Evolutionary conservation across 2,113 vertebrate genomes (phyloP).

Genomic region (Erpornis zantholeuca): DNA sequence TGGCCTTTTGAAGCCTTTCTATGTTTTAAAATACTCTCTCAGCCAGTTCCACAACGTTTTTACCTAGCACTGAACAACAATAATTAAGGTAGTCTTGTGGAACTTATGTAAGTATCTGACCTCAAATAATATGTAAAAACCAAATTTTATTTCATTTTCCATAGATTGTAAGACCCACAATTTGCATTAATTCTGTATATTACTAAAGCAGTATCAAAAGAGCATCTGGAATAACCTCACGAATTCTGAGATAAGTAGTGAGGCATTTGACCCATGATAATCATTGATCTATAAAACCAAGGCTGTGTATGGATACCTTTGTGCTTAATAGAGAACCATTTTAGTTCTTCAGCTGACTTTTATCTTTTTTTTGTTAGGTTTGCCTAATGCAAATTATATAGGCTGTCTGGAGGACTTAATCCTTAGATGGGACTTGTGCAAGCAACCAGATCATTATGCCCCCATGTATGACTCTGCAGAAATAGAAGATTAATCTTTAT

Average conservation of each 20-base stretch:
- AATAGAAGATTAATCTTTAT: not conserved
- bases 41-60: not conserved
- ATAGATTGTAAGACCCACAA: not conserved
- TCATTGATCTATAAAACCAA: not conserved
- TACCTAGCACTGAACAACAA: not conserved
- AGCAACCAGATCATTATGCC: not conserved
- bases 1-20: not conserved
- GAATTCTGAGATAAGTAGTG: not conserved
- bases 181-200: not conserved
- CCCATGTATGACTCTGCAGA: not conserved
- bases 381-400: not conserved
- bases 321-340: not conserved
- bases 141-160: not conserved
- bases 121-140: rapidly evolving
- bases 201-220: not conserved
- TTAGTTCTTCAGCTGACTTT: not conserved
- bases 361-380: not conserved
- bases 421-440: not conserved
- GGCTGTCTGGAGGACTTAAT: not conserved
- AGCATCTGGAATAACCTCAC: not conserved
- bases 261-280: not conserved
- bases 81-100: not conserved
- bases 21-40: not conserved
- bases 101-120: not conserved
- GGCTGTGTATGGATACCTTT: not conserved